Percentiles rank a stretch among this genome's conserved stretches.
Conservation (phyloP, 2,888 invertebrate genomes). For the Ennomos erosarius region DNA sequence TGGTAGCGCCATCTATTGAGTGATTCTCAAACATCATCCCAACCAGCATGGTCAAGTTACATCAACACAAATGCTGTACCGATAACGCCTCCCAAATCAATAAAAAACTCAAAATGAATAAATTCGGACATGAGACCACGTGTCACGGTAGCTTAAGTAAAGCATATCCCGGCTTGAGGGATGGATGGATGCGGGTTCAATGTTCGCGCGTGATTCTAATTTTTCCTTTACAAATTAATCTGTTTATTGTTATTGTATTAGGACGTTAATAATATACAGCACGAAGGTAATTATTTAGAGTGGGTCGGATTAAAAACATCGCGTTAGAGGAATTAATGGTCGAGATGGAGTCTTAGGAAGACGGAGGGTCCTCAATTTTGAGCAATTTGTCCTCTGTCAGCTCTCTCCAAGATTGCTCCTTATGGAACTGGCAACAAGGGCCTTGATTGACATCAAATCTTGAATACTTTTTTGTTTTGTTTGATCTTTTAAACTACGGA, state of each 20-base stretch:
- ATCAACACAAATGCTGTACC: too few species aligned
- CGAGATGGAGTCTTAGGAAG: constrained; percentile 5
- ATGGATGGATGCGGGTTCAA: too few species aligned
- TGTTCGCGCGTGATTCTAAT: too few species aligned
- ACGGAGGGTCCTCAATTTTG: constrained; percentile 29
- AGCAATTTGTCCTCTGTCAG: constrained; percentile 37
- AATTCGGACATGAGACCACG: too few species aligned
- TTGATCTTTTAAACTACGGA: neutral
- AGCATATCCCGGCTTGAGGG: too few species aligned
- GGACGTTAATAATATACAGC: constrained; percentile 12
- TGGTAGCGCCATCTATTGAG: too few species aligned
- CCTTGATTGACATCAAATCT: constrained; percentile 36
- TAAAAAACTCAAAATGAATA: too few species aligned
- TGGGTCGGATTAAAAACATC: constrained; percentile 38
- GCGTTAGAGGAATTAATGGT: constrained; percentile 45
- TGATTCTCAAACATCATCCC: too few species aligned
- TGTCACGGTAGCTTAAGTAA: too few species aligned
- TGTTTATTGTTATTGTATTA: constrained; percentile 9
- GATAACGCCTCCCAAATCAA: too few species aligned
- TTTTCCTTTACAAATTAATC: too few species aligned
- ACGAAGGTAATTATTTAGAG: constrained; percentile 37
- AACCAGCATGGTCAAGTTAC: too few species aligned
- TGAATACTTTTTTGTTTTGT: constrained; percentile 13
- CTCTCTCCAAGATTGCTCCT: constrained; percentile 27
- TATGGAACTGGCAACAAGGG: constrained; percentile 23